These are phyloP conservation scores for Euwallacea fornicatus DNA, from an alignment of 1,140 invertebrate genomes.

Conservation along the genomic window DNA sequence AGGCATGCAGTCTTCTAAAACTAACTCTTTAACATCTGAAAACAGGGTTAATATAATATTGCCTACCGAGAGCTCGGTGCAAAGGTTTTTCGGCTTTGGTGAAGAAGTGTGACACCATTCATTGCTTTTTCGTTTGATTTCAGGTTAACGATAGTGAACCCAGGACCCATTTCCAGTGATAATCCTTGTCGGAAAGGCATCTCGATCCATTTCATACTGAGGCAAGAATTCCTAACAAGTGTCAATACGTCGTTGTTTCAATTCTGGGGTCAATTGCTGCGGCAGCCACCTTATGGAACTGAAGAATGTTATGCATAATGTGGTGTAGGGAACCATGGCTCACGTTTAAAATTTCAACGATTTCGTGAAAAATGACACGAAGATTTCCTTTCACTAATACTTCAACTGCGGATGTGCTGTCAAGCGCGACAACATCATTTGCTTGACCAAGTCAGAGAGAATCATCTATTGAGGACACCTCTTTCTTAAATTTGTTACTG, in stretches of 20 bases:
- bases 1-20: not conserved
- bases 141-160: not conserved
- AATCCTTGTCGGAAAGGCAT: no score
- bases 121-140: not conserved
- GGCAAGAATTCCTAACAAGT: no score
- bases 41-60: not conserved
- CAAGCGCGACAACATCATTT: no score
- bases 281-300: not conserved
- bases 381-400: no score
- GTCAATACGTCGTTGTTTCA: not conserved
- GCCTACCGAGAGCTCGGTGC: not conserved
- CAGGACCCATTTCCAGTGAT: not conserved
- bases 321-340: not conserved
- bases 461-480: no score
- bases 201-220: no score
- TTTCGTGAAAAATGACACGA: not conserved
- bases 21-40: not conserved
- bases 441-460: no score
- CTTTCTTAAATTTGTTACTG: no score
- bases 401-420: no score
- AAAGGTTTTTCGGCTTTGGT: not conserved
- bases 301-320: not conserved
- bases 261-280: not conserved
- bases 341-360: not conserved
- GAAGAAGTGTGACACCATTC: not conserved